Conservation (phyloP, 2,113 vertebrate genomes). For the Lamprotornis superbus region DNA sequence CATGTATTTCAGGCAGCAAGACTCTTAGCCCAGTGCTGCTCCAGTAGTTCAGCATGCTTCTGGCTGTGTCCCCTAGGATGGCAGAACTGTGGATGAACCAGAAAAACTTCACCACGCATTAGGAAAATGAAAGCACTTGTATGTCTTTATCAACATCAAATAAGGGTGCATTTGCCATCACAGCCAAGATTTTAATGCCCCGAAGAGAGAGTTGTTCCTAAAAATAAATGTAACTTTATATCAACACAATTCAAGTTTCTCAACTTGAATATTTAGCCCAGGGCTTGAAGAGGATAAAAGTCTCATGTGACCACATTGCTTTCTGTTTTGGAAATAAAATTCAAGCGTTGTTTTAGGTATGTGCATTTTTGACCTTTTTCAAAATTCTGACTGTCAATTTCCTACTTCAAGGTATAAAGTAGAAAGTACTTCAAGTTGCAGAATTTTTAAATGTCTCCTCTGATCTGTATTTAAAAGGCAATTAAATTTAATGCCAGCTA, state of each 20-base stretch:
- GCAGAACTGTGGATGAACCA: slow-evolving; percentile 41
- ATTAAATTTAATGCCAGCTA: not conserved
- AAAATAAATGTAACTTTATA: slow-evolving; percentile 32
- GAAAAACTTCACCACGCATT: slow-evolving; percentile 40
- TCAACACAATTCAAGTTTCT: slow-evolving; percentile 14
- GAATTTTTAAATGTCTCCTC: not conserved
- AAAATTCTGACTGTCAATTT: not conserved
- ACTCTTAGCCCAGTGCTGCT: not conserved
- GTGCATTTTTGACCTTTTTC: not conserved
- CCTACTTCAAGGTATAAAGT: not conserved
- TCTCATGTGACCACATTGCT: not conserved
- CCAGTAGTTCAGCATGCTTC: not conserved
- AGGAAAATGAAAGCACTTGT: slow-evolving; percentile 40
- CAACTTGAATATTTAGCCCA: slow-evolving; percentile 20
- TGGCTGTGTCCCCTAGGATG: not conserved
- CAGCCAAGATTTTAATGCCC: slow-evolving; percentile 38
- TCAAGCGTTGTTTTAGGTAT: not conserved
- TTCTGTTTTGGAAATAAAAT: not conserved
- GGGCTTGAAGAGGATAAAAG: not conserved
- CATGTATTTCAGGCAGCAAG: not conserved
- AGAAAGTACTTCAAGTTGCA: not conserved
- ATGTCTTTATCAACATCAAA: slow-evolving; percentile 39
- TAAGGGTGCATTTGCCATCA: not conserved
- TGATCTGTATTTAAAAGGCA: not conserved
- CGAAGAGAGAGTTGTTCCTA: not conserved